A percentile compares a stretch with the other conserved stretches of the same genome.
These are phyloP conservation scores for Ectemnius lituratus DNA, from an alignment of 2,888 invertebrate species.

Conservation along the genomic window DNA sequence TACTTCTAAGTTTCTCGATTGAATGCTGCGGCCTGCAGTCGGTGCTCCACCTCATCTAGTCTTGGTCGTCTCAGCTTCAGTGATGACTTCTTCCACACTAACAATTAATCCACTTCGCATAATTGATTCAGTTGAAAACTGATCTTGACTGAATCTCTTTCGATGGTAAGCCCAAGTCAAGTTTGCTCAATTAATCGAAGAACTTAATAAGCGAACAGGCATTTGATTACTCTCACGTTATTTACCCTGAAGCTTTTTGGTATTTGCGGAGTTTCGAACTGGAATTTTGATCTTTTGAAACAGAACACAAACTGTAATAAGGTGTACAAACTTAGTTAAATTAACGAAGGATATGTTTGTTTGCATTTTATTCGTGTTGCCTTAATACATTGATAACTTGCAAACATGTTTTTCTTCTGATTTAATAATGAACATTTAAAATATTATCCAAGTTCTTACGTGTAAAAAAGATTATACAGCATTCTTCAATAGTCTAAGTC, in stretches of 20 bases:
- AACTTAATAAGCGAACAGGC: no score
- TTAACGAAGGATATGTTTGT: conserved; percentile 37
- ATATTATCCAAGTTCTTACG: conserved; percentile 69
- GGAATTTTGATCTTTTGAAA: background rate
- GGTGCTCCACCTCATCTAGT: conserved; percentile 30
- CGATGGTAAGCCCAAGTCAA: no score
- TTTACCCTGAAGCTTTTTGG: no score
- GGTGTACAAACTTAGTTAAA: conserved; percentile 26
- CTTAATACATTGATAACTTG: conserved; percentile 64
- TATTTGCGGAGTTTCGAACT: no score
- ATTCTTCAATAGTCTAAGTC: conserved; percentile 60
- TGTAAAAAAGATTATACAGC: conserved; percentile 71
- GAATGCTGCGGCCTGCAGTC: conserved; percentile 25
- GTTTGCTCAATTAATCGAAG: no score
- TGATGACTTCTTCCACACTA: conserved; percentile 26
- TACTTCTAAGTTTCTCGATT: conserved; percentile 43
- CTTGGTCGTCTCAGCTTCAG: conserved; percentile 33
- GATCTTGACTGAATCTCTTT: conserved; percentile 1
- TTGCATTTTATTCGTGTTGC: conserved; percentile 51
- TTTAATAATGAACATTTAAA: conserved; percentile 72
- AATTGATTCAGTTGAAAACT: conserved; percentile 22
- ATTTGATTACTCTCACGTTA: no score
- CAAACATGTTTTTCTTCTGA: conserved; percentile 61
- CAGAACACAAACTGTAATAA: conserved; percentile 10
- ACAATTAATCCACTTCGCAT: conserved; percentile 31